Evolutionary conservation across 2,113 vertebrate genomes (phyloP).

Genomic region (Odobenus rosmarus): DNA sequence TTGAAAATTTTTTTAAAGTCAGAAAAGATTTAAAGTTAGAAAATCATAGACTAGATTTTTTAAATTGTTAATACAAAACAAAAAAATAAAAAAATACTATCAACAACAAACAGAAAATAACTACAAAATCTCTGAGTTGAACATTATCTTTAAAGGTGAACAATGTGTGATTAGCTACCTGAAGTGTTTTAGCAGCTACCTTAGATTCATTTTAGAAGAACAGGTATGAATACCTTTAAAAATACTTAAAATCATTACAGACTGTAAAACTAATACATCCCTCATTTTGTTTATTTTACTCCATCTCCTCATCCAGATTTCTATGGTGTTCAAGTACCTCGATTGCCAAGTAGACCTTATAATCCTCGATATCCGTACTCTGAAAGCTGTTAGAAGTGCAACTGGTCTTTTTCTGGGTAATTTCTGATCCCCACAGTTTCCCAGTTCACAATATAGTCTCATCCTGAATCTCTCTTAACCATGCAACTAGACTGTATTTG

Average conservation of each 20-base stretch:
- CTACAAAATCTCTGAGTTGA: not conserved
- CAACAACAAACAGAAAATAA: not conserved
- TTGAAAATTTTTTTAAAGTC: not conserved
- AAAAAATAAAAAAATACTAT: not conserved
- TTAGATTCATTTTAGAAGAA: not conserved
- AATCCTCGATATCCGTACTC: not conserved
- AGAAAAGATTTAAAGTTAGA: conserved; percentile 10
- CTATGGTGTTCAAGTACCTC: not conserved
- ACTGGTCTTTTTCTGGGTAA: not conserved
- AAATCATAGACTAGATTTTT: not conserved
- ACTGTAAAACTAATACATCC: not conserved
- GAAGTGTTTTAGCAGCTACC: not conserved
- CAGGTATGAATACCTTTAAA: not conserved
- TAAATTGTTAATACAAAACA: not conserved
- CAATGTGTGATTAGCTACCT: not conserved
- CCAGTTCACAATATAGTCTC: not conserved
- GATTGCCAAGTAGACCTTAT: fast-evolving
- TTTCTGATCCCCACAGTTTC: not conserved
- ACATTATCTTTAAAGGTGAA: not conserved
- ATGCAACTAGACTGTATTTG: not conserved
- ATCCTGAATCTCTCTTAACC: not conserved
- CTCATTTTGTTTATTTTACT: not conserved
- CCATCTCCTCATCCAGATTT: not conserved
- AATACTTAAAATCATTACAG: not conserved
- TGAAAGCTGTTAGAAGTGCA: not conserved